Base-by-base conservation (phyloP, 2,888 invertebrate species). In the Thymelicus acteon region DNA sequence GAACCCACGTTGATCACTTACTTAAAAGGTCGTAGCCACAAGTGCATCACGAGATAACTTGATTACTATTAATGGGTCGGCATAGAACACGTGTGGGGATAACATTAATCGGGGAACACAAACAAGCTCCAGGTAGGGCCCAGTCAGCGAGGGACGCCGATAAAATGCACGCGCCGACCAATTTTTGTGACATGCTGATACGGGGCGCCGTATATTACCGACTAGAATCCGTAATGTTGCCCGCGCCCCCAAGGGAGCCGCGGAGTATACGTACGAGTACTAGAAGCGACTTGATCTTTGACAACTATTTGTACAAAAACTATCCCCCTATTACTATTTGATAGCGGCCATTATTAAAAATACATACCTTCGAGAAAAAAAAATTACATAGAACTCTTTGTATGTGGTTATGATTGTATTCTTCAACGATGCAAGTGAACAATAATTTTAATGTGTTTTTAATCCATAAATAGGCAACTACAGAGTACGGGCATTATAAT, bases 141-240 rank as follows among this genome's bases (percentile, higher is more conserved):
- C 52, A 49, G 39, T 63, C 52, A 67, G 60, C 60, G n/a, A 67
- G 67, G 60, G 67, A 61, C 52, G 82, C 82, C 86, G 85, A 89
- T 90, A 89, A 89, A 84, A 80, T 85, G 86, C 84, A 82, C 85
- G 80, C 79, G 84, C 54, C 15, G 82, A 81, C 84, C 86, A 68
- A 87, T 86, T 87, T 86, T 83, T 88, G 86, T 85, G 85, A 85
- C 85, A 85, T 80, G 82, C 84, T 85, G 88, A 86, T 86, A 84
- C 83, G 79, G 80, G 78, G 75, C 76, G 81, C 77, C 82, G 85
- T 88, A 86, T 87, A 86, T 88, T 80, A 87, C 87, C 79, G 79
- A 81, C 77, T 75, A 81, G 84, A 80, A 83, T 85, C 80, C 83
- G 81, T 89, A 88, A 90, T 89, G 87, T 83, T 81, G 66, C 72